Percentiles rank a stretch among this genome's conserved stretches.
These are phyloP conservation scores for Rhipidura dahli DNA, from an alignment of 2,113 vertebrate genomes.

Conservation along the genomic window DNA sequence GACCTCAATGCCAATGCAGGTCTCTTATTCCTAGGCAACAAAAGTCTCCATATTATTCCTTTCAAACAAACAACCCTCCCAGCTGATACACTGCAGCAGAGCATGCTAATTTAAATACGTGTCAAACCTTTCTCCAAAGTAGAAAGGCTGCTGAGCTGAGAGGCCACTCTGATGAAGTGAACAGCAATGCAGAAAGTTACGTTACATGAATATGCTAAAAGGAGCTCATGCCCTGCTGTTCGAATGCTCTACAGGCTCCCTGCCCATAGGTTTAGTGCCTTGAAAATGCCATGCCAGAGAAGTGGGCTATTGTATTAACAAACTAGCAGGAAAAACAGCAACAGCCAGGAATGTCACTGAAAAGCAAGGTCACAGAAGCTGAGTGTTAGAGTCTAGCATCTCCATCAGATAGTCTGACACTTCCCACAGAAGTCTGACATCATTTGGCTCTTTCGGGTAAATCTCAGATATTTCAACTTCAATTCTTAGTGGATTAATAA, in stretches of 20 bases:
- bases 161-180: not conserved
- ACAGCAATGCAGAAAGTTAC: not conserved
- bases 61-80: not conserved
- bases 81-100: not conserved
- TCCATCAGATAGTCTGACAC: not conserved
- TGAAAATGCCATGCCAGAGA: not conserved
- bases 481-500: not conserved
- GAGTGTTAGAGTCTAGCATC: not conserved
- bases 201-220: not conserved
- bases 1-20: not conserved
- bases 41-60: not conserved
- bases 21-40: not conserved
- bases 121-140: not conserved
- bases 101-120: not conserved
- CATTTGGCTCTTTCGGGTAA: not conserved
- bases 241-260: not conserved
- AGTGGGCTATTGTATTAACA: not conserved
- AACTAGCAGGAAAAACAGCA: not conserved
- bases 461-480: not conserved
- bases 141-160: not conserved
- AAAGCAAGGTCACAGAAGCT: not conserved
- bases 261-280: not conserved
- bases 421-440: not conserved
- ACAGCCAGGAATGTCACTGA: not conserved
- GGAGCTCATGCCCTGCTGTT: not conserved